Evolutionary conservation across 2,113 vertebrate genomes (phyloP).

Genomic region (Eulacestoma nigropectus): DNA sequence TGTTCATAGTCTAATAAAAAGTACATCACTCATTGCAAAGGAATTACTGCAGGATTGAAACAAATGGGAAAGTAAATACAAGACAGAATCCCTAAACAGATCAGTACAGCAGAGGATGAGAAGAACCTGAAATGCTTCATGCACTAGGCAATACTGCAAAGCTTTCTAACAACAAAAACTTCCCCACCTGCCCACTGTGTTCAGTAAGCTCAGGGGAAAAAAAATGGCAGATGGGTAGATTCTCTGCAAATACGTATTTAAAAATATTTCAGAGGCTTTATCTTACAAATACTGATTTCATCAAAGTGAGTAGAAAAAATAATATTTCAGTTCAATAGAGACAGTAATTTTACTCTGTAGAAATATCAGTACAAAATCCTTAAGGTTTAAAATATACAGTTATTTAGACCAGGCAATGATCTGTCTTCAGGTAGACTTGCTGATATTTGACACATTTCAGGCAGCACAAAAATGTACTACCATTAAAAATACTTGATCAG

Average conservation of each 20-base stretch:
- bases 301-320: neutral
- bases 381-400: neutral
- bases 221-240: neutral
- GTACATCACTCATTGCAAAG: neutral
- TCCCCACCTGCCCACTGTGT: neutral
- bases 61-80: neutral
- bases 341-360: neutral
- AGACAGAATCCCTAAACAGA: neutral
- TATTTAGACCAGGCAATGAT: neutral
- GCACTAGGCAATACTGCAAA: neutral
- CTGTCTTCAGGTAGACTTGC: neutral
- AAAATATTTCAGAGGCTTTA: neutral
- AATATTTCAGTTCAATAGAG: neutral
- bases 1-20: neutral
- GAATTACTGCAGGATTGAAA: neutral
- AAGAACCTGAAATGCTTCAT: neutral
- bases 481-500: neutral
- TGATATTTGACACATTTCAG: neutral
- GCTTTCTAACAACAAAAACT: neutral
- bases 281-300: neutral
- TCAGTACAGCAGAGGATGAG: neutral
- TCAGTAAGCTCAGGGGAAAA: neutral
- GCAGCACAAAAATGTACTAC: neutral
- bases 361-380: neutral
- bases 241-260: neutral